A percentile compares a stretch with the other conserved stretches of the same genome.
These are phyloP conservation scores for Sula dactylatra DNA, from an alignment of 2,113 vertebrate genomes.

Conservation along the genomic window DNA sequence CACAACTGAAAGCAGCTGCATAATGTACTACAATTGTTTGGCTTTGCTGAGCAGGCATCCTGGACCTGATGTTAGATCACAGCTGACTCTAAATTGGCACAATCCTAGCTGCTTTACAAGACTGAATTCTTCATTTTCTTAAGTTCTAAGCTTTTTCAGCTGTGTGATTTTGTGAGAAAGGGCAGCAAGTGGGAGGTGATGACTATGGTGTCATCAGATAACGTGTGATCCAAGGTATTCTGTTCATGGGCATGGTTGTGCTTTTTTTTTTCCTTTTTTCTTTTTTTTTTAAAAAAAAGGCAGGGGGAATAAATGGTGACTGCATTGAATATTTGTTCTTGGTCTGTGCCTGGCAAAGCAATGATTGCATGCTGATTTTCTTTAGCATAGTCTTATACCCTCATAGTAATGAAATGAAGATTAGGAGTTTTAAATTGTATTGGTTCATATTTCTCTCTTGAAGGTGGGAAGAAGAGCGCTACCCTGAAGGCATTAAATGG, in stretches of 20 bases:
- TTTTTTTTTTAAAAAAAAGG: too few species aligned
- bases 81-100: slow-evolving; percentile 17
- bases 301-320: background rate
- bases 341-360: background rate
- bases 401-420: background rate
- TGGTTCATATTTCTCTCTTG: slow-evolving; percentile 46
- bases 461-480: slow-evolving; percentile 98
- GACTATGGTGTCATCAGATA: background rate
- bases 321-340: background rate
- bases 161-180: background rate
- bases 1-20: slow-evolving; percentile 27
- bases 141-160: background rate
- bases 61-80: background rate
- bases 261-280: background rate
- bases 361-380: background rate
- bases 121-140: background rate
- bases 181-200: background rate
- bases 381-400: background rate
- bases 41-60: slow-evolving; percentile 33
- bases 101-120: background rate
- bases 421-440: background rate
- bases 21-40: background rate
- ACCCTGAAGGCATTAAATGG: slow-evolving; percentile 95
- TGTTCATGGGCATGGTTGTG: background rate
- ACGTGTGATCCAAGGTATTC: background rate